Conservation (phyloP, 1,140 invertebrate species). For the Bacillus rossius region DNA sequence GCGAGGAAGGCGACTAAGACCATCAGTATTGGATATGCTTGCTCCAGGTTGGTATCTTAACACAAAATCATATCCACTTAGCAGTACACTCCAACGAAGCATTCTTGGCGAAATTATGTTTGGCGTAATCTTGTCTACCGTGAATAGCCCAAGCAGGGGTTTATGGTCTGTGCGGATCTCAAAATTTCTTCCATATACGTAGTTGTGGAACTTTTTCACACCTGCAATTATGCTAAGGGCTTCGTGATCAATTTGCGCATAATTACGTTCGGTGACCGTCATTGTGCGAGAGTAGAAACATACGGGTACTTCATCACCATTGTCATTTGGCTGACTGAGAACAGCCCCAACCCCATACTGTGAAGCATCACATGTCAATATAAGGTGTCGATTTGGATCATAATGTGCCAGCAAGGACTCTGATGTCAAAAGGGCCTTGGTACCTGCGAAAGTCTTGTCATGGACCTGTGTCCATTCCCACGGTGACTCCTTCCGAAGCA, state of each 20-base stretch:
- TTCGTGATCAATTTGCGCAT: conserved; percentile 46
- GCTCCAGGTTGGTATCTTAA: neutral
- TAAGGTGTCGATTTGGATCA: conserved; percentile 21
- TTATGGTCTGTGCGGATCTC: conserved; percentile 30
- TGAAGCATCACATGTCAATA: conserved; percentile 26
- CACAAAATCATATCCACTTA: conserved; percentile 21
- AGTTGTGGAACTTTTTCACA: neutral
- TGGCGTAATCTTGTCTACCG: conserved; percentile 26
- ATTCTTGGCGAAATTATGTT: conserved; percentile 26
- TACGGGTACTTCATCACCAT: conserved; percentile 34
- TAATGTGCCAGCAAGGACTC: conserved; percentile 18
- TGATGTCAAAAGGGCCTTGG: conserved; percentile 15
- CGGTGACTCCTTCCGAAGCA: no score
- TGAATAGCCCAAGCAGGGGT: conserved; percentile 36
- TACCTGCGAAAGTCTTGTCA: no score
- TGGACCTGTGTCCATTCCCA: no score
- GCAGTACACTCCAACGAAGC: conserved; percentile 14
- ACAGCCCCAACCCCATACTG: conserved; percentile 37
- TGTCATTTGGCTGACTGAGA: conserved; percentile 32
- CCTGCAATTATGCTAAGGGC: conserved; percentile 23
- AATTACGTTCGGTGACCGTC: conserved; percentile 38
- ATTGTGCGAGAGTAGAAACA: conserved; percentile 36
- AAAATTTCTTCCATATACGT: no score
- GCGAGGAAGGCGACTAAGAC: neutral
- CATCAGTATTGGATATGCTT: conserved; percentile 4